These are phyloP conservation scores for Podiceps cristatus DNA, from an alignment of 2,113 vertebrate species.

Conservation along the genomic window DNA sequence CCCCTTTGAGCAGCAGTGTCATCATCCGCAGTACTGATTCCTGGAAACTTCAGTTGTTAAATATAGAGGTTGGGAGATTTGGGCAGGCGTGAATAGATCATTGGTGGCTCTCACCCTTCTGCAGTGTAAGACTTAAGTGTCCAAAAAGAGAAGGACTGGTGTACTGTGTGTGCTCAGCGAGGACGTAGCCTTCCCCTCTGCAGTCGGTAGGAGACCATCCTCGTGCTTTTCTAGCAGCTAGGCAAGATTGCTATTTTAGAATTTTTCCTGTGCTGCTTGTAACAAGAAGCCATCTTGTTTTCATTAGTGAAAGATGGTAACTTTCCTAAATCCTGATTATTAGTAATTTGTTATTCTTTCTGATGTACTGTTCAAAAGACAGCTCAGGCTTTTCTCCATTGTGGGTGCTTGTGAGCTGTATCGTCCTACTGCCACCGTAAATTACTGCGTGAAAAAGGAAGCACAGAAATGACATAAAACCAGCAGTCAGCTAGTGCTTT, in stretches of 20 bases:
- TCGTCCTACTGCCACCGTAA: not conserved
- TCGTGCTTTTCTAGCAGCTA: not conserved
- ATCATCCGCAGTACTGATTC: not conserved
- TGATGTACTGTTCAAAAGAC: not conserved
- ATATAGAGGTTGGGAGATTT: not conserved
- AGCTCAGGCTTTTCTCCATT: not conserved
- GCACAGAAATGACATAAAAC: not conserved
- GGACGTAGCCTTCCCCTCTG: not conserved
- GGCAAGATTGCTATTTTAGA: not conserved
- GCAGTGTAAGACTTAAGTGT: not conserved
- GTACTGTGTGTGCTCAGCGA: not conserved
- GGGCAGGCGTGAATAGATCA: not conserved
- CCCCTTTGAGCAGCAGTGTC: not conserved
- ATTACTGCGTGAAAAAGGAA: not conserved
- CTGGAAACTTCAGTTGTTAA: not conserved
- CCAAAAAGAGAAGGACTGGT: not conserved
- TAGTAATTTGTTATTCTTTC: not conserved
- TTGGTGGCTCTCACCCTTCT: not conserved
- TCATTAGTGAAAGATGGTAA: not conserved
- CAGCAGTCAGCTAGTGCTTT: not conserved
- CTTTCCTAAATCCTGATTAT: not conserved
- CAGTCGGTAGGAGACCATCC: not conserved
- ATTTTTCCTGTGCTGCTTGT: not conserved
- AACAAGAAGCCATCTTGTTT: slow-evolving; percentile 28
- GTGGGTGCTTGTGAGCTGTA: not conserved